These are phyloP conservation scores for Orthonevra nobilis DNA, from an alignment of 2,888 invertebrate genomes.

Conservation along the genomic window DNA sequence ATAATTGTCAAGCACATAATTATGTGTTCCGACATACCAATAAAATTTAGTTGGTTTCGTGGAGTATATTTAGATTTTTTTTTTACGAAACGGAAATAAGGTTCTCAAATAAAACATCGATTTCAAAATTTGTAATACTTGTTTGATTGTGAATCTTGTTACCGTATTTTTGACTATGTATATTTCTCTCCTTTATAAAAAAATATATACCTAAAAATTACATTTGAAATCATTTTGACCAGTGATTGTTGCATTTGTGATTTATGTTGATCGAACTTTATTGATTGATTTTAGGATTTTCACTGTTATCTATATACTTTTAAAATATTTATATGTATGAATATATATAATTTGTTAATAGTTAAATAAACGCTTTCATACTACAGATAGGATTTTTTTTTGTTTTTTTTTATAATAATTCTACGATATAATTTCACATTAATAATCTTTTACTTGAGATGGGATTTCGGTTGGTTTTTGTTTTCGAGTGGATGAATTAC, in stretches of 20 bases:
- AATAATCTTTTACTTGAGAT: constrained; percentile 64
- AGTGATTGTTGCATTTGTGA: constrained; percentile 66
- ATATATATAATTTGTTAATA: constrained; percentile 55
- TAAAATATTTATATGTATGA: constrained; percentile 48
- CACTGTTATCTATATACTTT: constrained; percentile 57
- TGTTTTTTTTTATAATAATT: constrained; percentile 33
- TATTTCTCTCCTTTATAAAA: constrained; percentile 49
- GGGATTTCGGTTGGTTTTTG: constrained; percentile 67
- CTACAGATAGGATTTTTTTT: constrained; percentile 47
- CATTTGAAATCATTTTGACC: constrained; percentile 65
- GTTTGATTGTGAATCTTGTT: constrained; percentile 62
- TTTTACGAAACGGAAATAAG: constrained; percentile 6
- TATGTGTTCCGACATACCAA: too few relatives aligned
- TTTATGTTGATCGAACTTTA: constrained; percentile 56
- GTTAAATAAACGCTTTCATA: constrained; percentile 61
- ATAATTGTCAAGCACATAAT: too few relatives aligned
- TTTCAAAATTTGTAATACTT: constrained; percentile 56
- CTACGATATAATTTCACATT: constrained; percentile 63
- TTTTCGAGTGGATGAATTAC: constrained; percentile 64
- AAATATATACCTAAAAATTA: constrained; percentile 65
- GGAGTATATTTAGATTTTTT: background rate
- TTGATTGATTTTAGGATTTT: constrained; percentile 68
- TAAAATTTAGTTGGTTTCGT: background rate
- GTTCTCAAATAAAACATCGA: constrained; percentile 2
- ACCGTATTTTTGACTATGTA: constrained; percentile 37